Percentiles rank a stretch among this genome's conserved stretches.
Evolutionary conservation across 2,113 vertebrate species (phyloP).

Genomic region (Coptodon bakossiorum): DNA sequence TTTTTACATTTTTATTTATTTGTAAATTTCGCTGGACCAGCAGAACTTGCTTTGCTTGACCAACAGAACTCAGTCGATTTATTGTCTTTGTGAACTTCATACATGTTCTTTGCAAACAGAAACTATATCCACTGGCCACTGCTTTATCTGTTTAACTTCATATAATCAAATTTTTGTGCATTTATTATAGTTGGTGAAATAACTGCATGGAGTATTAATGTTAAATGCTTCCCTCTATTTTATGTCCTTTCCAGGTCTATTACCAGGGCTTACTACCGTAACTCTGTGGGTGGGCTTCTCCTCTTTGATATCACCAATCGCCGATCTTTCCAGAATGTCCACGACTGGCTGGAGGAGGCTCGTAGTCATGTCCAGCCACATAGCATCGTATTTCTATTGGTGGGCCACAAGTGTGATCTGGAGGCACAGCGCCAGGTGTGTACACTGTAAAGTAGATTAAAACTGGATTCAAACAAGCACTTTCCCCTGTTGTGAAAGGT

Average conservation of each 20-base stretch:
- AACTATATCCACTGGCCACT: background rate
- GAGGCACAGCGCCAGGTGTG: conserved; percentile 90
- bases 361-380: conserved; percentile 94
- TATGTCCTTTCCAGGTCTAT: conserved; percentile 68
- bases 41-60: background rate
- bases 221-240: background rate
- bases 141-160: background rate
- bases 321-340: conserved; percentile 96
- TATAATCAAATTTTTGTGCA: background rate
- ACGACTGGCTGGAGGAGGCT: conserved; percentile 87
- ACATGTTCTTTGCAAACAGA: background rate
- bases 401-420: conserved; percentile 98
- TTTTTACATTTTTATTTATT: background rate
- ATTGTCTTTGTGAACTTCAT: background rate
- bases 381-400: conserved; percentile 95
- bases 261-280: conserved; percentile 73
- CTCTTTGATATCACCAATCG: conserved; percentile 99
- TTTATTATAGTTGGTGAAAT: background rate
- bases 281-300: conserved; percentile 95
- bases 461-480: background rate
- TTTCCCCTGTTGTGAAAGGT: background rate
- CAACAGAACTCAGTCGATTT: accelerated
- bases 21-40: background rate
- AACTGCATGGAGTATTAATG: background rate
- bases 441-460: background rate